These are phyloP conservation scores for Cyanoderma ruficeps DNA, from an alignment of 2,113 vertebrate species.

Conservation along the genomic window DNA sequence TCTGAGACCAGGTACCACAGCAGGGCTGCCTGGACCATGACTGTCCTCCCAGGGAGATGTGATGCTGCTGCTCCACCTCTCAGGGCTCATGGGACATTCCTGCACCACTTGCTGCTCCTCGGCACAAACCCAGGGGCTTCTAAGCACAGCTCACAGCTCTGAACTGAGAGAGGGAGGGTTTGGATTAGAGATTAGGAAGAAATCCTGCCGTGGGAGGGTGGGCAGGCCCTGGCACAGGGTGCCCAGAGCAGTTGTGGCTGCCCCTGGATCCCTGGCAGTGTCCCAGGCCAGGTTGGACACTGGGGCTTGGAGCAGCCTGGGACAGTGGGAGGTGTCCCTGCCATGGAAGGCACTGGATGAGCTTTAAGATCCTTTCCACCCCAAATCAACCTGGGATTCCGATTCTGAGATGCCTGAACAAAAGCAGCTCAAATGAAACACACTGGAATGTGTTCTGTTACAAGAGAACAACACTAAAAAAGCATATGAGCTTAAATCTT, in stretches of 20 bases:
- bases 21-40: rapidly evolving
- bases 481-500: background rate
- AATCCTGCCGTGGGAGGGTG: rapidly evolving
- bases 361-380: rapidly evolving
- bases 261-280: background rate
- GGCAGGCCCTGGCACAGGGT: background rate
- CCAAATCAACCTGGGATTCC: background rate
- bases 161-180: background rate
- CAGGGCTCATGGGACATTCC: rapidly evolving
- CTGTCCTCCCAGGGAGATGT: background rate
- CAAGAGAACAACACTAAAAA: background rate
- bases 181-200: background rate
- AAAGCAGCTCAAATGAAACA: background rate
- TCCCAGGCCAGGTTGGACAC: background rate
- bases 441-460: background rate
- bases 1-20: rapidly evolving
- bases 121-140: rapidly evolving
- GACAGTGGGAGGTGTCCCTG: background rate
- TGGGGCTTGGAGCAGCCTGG: background rate
- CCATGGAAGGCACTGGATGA: rapidly evolving
- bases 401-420: background rate
- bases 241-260: background rate
- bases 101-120: rapidly evolving
- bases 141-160: background rate
- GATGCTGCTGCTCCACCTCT: background rate